Percentiles rank a stretch among this genome's conserved stretches.
Evolutionary conservation across 2,888 invertebrate genomes (phyloP).

Genomic region (Agrilus biguttatus): DNA sequence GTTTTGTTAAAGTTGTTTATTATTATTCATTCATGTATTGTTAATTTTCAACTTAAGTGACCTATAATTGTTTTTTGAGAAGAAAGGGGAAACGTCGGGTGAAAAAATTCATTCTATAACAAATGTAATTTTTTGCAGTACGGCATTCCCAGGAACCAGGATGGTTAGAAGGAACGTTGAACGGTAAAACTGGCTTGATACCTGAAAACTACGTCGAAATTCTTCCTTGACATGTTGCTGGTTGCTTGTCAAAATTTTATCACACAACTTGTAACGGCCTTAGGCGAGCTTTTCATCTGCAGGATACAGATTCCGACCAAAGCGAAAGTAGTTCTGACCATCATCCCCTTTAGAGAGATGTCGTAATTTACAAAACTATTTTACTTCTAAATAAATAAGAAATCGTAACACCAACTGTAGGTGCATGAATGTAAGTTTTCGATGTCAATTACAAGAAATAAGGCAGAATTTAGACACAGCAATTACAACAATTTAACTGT

Average conservation of each 20-base stretch:
- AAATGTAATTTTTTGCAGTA: conserved; percentile 40
- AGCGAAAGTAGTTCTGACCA: conserved; percentile 22
- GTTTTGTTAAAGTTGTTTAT: too few species aligned
- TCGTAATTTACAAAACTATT: too few species aligned
- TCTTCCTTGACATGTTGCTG: conserved; percentile 43
- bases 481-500: too few species aligned
- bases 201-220: conserved; percentile 95
- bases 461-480: too few species aligned
- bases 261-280: conserved; percentile 24
- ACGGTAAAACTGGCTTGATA: conserved; percentile 83
- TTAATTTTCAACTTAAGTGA: too few species aligned
- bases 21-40: background rate
- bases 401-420: too few species aligned
- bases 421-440: too few species aligned
- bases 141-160: conserved; percentile 88
- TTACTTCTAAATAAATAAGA: too few species aligned
- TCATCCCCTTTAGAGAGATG: conserved; percentile 7
- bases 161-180: conserved; percentile 90
- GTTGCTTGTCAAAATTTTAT: conserved; percentile 25
- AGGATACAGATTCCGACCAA: conserved; percentile 20
- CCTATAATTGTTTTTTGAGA: too few species aligned
- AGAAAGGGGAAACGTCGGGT: too few species aligned
- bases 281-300: conserved; percentile 24
- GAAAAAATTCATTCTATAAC: background rate
- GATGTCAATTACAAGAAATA: too few species aligned